These are phyloP conservation scores for Rhagonycha fulva DNA, from an alignment of 2,888 invertebrate species.

Conservation along the genomic window DNA sequence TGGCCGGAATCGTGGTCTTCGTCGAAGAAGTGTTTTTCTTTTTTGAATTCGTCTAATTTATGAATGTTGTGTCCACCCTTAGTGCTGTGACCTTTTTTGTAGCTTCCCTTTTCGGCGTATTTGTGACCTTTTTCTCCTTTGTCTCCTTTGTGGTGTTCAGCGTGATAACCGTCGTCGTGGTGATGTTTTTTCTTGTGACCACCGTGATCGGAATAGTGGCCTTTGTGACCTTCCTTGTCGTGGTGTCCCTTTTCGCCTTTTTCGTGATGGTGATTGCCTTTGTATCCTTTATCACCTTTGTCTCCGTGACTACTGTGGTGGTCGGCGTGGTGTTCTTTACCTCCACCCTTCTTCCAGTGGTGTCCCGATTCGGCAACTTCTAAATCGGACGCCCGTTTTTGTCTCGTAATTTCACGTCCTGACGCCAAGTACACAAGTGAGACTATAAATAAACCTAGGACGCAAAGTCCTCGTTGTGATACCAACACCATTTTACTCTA, in stretches of 20 bases:
- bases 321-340: constrained; percentile 60
- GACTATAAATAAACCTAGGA: constrained; percentile 63
- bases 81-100: constrained; percentile 83
- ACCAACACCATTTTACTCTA: constrained; percentile 35
- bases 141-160: constrained; percentile 68
- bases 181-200: constrained; percentile 66
- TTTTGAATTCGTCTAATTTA: constrained; percentile 84
- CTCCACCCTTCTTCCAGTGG: constrained; percentile 59
- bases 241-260: constrained; percentile 70
- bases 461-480: constrained; percentile 66
- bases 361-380: constrained; percentile 47
- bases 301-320: constrained; percentile 62
- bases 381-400: constrained; percentile 51
- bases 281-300: constrained; percentile 69
- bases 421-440: constrained; percentile 55
- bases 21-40: constrained; percentile 85
- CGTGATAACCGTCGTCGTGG: constrained; percentile 67
- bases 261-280: constrained; percentile 66
- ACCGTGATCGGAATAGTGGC: constrained; percentile 66
- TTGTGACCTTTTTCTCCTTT: constrained; percentile 69
- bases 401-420: constrained; percentile 59
- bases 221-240: constrained; percentile 67
- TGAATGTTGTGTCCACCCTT: constrained; percentile 86
- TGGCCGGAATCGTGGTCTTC: constrained; percentile 82
- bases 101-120: constrained; percentile 73